Percentiles rank a stretch among this genome's conserved stretches.
phyloP scores from a whole-genome alignment of 2,888 invertebrate species.

The Epistrophella euchroma region DNA sequence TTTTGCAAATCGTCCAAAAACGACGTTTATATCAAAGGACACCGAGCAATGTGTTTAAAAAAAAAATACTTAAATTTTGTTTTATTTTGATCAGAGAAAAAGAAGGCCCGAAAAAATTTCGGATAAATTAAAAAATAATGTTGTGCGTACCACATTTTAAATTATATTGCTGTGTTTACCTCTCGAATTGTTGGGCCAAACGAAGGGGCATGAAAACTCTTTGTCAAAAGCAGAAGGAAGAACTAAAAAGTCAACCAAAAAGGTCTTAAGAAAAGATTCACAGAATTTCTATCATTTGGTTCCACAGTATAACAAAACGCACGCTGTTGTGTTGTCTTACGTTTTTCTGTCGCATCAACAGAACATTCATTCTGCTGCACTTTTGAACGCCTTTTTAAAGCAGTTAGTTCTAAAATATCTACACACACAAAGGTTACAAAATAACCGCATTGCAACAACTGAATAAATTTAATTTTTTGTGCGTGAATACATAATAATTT shows the following conservation, averaged over 20 bases:
- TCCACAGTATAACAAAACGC: slow-evolving; percentile 37
- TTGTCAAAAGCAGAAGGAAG: slow-evolving; percentile 19
- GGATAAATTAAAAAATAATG: slow-evolving; percentile 64
- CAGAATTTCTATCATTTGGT: slow-evolving; percentile 59
- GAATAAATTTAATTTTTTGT: slow-evolving; percentile 67
- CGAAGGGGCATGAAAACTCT: slow-evolving; percentile 8
- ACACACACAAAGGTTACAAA: slow-evolving; percentile 38
- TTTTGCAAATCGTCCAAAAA: slow-evolving; percentile 36
- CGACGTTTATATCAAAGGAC: slow-evolving; percentile 55
- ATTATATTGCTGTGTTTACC: slow-evolving; percentile 36
- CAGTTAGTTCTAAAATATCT: slow-evolving; percentile 50
- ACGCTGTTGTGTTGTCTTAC: background rate
- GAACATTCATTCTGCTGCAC: slow-evolving; percentile 49
- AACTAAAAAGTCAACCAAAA: slow-evolving; percentile 14
- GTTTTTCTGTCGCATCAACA: background rate
- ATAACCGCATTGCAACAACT: slow-evolving; percentile 56
- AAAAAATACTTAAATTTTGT: background rate
- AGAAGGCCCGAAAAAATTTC: slow-evolving; percentile 41
- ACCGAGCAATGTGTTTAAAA: slow-evolving; percentile 63
- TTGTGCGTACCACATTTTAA: slow-evolving; percentile 44
- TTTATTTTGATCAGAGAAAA: slow-evolving; percentile 28
- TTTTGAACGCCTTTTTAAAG: slow-evolving; percentile 54
- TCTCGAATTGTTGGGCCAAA: background rate
- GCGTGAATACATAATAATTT: slow-evolving; percentile 41
- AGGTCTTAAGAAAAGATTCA: slow-evolving; percentile 48